Base-by-base conservation (phyloP, 2,797 vertebrate species). In the Helicolenus hilgendorfi region DNA sequence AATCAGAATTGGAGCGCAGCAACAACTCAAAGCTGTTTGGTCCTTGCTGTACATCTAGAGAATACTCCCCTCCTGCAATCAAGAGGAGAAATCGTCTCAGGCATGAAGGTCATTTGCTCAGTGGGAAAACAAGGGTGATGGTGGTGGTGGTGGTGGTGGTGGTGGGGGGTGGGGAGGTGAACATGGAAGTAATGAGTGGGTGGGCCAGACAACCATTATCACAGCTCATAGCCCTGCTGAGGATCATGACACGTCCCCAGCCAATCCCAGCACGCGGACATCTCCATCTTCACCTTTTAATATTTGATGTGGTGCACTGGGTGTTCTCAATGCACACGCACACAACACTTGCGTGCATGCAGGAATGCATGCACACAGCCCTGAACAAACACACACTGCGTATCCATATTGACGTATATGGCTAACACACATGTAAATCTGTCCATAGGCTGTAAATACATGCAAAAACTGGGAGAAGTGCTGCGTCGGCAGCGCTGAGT, bases 221-320 rank as follows among this genome's bases (percentile, higher is more conserved):
- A 88, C 89, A 91, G 93, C 85, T 88, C 92, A 88, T 89, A 94
- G 91, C 89, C 81, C 90, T 89, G 91, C 94, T 91, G 91, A 85
- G 90, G 94, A 98, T 98, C 98, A 98, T 98, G 98, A 98, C 98
- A 97, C 93, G 90, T 98, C 98, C 97, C 96, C 96, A 98, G 96
- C 97, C 97, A 98, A 98, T 98, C 98, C 95, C 96, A 95, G 97
- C 97, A 94, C 97, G 94, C 96, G 93, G 97, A 98, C 98, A 97
- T 98, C 97, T 98, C 98, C 98, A 98, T 98, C 98, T 98, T 97
- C 97, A 97, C 97, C 96, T 93, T 95, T 98, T 97, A 98, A 99
- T 99, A 98, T 98, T 98, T 98, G 96, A 98, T 98, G 96, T 94
- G 95, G 96, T 97, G 98, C 96, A 95, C 96, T 93, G 89, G 94